Evolutionary conservation across 2,113 vertebrate genomes (phyloP).

Genomic region (Pterophyllum scalare): DNA sequence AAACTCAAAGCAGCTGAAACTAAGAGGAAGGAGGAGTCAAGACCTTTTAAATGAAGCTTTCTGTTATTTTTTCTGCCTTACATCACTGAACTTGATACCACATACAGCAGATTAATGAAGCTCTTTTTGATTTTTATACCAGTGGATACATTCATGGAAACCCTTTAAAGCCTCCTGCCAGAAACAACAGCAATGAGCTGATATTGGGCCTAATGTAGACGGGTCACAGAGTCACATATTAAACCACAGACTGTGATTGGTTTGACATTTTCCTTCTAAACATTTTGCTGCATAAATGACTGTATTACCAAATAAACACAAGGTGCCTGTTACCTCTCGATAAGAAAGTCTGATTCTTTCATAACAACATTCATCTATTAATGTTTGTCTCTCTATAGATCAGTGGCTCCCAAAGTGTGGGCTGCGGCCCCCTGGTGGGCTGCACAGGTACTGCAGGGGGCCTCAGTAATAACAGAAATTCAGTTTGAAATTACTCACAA

Average conservation of each 20-base stretch:
- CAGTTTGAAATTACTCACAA: no score
- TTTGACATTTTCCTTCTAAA: background rate
- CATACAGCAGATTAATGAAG: background rate
- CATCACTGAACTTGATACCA: background rate
- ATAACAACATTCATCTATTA: background rate
- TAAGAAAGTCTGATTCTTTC: background rate
- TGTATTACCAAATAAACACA: slow-evolving; percentile 2
- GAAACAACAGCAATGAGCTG: no score
- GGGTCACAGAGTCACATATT: background rate
- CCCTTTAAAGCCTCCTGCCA: background rate
- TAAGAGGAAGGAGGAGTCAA: background rate
- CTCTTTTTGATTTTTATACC: background rate
- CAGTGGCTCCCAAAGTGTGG: no score
- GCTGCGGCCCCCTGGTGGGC: no score
- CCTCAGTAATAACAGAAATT: no score
- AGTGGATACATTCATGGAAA: background rate
- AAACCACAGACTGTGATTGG: background rate
- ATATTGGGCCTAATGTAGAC: background rate
- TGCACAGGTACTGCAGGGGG: no score
- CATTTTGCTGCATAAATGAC: background rate
- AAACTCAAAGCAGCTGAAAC: background rate
- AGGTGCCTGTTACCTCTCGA: background rate
- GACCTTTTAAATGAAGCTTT: background rate
- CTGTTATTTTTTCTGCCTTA: background rate
- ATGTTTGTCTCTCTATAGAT: no score